Evolutionary conservation across 2,888 invertebrate species (phyloP).

Genomic region (Mesoligia furuncula): DNA sequence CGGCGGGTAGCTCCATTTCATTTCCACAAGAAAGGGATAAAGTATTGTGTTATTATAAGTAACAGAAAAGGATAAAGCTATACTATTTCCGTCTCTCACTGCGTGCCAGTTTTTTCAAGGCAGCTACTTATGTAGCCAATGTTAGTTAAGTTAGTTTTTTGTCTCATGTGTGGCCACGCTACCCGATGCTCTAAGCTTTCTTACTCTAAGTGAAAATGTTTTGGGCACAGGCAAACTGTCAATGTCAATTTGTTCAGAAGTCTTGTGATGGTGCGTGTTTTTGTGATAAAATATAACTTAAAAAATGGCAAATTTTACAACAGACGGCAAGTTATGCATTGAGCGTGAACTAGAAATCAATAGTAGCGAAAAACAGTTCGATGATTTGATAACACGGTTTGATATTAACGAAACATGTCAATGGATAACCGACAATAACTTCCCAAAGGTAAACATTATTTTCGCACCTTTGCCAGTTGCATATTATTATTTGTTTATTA

Average conservation of each 20-base stretch:
- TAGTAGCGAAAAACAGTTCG: conserved; percentile 64
- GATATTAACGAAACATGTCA: conserved; percentile 91
- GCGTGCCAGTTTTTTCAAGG: no score
- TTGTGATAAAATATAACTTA: not conserved
- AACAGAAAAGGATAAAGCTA: no score
- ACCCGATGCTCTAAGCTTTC: no score
- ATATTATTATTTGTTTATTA: conserved; percentile 17
- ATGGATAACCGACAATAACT: conserved; percentile 93
- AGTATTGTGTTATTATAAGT: no score
- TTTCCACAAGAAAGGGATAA: no score
- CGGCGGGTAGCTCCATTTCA: no score
- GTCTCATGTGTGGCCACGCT: no score
- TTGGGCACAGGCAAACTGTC: no score
- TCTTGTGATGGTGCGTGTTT: conserved; percentile 5
- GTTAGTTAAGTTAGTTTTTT: no score
- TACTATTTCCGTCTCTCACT: no score
- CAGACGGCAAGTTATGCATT: conserved; percentile 89
- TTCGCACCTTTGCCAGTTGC: conserved; percentile 2
- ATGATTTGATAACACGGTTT: conserved; percentile 87
- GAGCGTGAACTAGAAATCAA: conserved; percentile 84
- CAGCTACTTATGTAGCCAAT: no score
- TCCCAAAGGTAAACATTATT: conserved; percentile 90
- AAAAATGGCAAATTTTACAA: conserved; percentile 88
- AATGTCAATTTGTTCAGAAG: not conserved
- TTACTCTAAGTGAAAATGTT: no score